These are phyloP conservation scores for Capreolus pygargus DNA, from an alignment of 2,113 vertebrate genomes.

Conservation along the genomic window DNA sequence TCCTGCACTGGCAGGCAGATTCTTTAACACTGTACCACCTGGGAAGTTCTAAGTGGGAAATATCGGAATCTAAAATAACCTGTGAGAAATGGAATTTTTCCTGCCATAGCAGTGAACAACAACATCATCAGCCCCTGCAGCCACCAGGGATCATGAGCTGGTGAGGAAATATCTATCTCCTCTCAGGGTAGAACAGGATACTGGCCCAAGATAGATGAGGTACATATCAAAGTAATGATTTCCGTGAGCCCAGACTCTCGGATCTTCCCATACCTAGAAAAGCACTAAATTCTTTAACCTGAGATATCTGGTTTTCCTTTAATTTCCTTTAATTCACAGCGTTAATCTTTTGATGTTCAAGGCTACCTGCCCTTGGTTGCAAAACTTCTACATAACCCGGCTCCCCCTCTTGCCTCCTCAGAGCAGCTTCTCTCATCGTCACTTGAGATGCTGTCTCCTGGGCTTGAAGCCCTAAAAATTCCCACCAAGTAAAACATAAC, in stretches of 20 bases:
- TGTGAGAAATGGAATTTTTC: neutral
- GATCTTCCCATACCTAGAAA: neutral
- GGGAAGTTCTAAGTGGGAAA: neutral
- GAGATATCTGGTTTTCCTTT: neutral
- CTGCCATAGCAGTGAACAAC: neutral
- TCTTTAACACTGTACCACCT: neutral
- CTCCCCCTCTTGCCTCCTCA: neutral
- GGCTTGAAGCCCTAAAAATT: neutral
- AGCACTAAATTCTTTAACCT: neutral
- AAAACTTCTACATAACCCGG: neutral
- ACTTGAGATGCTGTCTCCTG: neutral
- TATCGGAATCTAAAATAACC: neutral
- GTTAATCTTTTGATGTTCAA: neutral
- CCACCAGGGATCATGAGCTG: neutral
- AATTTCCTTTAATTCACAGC: neutral
- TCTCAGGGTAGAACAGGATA: neutral
- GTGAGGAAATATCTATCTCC: neutral
- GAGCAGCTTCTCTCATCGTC: neutral
- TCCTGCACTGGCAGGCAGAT: neutral
- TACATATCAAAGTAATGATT: neutral
- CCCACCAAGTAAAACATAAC: neutral
- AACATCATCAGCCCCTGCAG: neutral
- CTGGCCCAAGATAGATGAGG: neutral
- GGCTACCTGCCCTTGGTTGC: neutral
- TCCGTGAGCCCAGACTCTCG: neutral